Conservation (phyloP, 2,797 vertebrate genomes). For the Basileuterus tristriatus region DNA sequence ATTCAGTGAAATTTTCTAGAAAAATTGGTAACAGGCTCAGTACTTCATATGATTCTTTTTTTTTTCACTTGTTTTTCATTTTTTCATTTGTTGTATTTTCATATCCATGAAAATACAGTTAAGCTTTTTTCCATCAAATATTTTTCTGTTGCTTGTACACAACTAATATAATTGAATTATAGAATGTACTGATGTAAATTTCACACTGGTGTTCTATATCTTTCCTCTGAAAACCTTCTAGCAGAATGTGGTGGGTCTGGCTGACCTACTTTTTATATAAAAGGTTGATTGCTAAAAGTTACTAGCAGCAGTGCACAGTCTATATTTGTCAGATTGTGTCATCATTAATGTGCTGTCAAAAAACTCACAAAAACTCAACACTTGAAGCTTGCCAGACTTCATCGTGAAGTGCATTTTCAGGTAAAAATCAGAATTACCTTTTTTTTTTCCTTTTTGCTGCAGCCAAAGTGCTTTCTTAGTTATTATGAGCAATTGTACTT, state of each 20-base stretch:
- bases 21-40: neutral
- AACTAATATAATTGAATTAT: neutral
- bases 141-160: neutral
- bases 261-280: neutral
- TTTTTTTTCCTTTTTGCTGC: neutral
- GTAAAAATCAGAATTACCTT: neutral
- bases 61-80: too few species aligned
- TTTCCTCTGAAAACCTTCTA: neutral
- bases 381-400: neutral
- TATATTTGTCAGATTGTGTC: neutral
- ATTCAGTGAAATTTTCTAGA: neutral
- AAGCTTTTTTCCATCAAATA: neutral
- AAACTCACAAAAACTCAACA: neutral
- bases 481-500: neutral
- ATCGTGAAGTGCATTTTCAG: neutral
- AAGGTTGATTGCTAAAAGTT: neutral
- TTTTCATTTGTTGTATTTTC: neutral
- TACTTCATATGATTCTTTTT: neutral
- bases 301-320: neutral
- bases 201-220: neutral
- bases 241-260: neutral
- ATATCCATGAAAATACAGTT: neutral
- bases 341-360: neutral
- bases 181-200: neutral
- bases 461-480: neutral